Evolutionary conservation across 1,140 invertebrate species (phyloP).

Genomic region (Neodiprion virginianus): DNA sequence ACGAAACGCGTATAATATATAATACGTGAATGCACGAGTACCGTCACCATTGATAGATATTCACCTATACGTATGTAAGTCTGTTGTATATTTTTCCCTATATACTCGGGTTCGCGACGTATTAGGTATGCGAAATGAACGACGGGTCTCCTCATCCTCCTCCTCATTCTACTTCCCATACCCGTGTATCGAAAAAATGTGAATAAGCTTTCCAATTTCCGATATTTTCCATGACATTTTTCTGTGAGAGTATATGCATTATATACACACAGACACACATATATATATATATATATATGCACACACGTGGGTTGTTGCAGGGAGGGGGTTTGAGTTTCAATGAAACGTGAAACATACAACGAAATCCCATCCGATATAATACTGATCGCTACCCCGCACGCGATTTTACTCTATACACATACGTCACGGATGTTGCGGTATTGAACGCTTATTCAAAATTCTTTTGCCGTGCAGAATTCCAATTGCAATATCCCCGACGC

Average conservation of each 20-base stretch:
- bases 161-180: slow-evolving; percentile 16
- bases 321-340: slow-evolving; percentile 46
- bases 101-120: slow-evolving; percentile 19
- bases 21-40: slow-evolving; percentile 30
- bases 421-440: too few species aligned
- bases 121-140: slow-evolving; percentile 58
- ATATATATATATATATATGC: too few species aligned
- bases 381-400: too few species aligned
- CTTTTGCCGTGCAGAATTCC: too few species aligned
- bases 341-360: slow-evolving; percentile 57
- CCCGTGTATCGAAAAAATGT: slow-evolving; percentile 56
- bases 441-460: too few species aligned
- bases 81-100: slow-evolving; percentile 12
- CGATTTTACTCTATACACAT: too few species aligned
- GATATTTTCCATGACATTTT: slow-evolving; percentile 60
- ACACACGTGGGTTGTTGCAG: too few species aligned
- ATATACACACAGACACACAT: too few species aligned
- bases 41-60: background rate
- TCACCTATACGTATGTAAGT: background rate
- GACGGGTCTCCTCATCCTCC: slow-evolving; percentile 20
- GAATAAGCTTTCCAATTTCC: slow-evolving; percentile 63
- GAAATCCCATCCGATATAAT: slow-evolving; percentile 58
- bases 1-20: slow-evolving; percentile 34
- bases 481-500: too few species aligned
- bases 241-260: slow-evolving; percentile 40